Evolutionary conservation across 2,888 invertebrate genomes (phyloP).

Genomic region (Drosophila meridiana): DNA sequence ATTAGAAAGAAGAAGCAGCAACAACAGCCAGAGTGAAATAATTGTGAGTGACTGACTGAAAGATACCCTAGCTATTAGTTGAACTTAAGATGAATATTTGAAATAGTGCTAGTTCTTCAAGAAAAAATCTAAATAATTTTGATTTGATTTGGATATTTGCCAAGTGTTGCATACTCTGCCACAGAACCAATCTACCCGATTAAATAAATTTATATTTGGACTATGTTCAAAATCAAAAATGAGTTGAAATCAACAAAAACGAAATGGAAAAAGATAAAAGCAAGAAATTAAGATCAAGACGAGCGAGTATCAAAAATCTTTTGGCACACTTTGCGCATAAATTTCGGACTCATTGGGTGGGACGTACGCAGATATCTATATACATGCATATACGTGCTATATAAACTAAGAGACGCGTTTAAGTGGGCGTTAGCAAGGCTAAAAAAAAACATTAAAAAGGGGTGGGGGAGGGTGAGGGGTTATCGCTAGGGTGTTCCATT

Average conservation of each 20-base stretch:
- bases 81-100: background rate
- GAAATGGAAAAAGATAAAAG: conserved; percentile 11
- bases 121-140: too few species aligned
- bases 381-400: background rate
- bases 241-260: conserved; percentile 3
- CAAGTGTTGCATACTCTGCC: background rate
- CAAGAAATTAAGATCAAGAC: conserved; percentile 24
- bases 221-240: conserved; percentile 7
- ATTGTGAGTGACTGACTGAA: background rate
- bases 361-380: background rate
- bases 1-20: conserved; percentile 3
- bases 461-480: background rate
- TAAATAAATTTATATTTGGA: background rate
- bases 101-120: background rate
- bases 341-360: conserved; percentile 44
- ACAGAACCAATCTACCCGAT: background rate
- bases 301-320: conserved; percentile 37
- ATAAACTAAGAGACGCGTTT: background rate
- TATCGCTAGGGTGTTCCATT: conserved; percentile 1
- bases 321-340: conserved; percentile 73
- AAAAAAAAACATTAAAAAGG: background rate
- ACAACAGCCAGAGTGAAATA: background rate
- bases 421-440: conserved; percentile 23
- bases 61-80: background rate
- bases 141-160: too few species aligned